Conservation (phyloP, 2,113 vertebrate genomes). For the Embiotoca jacksoni region DNA sequence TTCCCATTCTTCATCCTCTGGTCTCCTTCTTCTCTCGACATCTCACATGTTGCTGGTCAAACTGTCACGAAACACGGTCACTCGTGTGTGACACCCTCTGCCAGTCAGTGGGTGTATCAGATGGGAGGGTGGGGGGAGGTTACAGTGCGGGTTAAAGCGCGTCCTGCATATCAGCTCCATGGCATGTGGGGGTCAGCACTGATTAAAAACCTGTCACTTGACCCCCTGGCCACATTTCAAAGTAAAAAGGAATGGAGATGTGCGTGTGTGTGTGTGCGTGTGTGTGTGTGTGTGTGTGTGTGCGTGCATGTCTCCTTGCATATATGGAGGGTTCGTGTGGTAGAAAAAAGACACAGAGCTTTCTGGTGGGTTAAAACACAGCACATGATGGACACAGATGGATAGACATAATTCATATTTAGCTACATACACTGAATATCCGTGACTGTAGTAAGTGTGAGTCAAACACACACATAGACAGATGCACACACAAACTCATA, state of each 20-base stretch:
- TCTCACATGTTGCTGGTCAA: conserved; percentile 42
- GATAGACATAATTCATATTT: conserved; percentile 29
- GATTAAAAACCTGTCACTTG: conserved; percentile 84
- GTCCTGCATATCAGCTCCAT: conserved; percentile 79
- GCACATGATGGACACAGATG: conserved; percentile 3
- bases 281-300: conserved; percentile 3
- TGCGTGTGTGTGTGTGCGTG: conserved; percentile 4
- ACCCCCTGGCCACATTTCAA: conserved; percentile 77
- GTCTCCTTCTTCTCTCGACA: neutral
- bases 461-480: conserved; percentile 20
- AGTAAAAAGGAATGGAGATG: conserved; percentile 50
- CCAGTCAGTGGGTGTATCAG: conserved; percentile 67
- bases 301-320: neutral
- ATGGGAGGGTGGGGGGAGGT: conserved; percentile 53
- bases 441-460: conserved; percentile 2
- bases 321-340: conserved; percentile 41
- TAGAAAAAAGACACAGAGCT: conserved; percentile 58
- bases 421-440: neutral
- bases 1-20: conserved; percentile 17
- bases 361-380: conserved; percentile 68
- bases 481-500: conserved; percentile 29
- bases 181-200: conserved; percentile 81
- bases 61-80: conserved; percentile 61
- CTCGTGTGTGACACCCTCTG: conserved; percentile 75
- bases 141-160: conserved; percentile 51